phyloP scores from a whole-genome alignment of 2,888 invertebrate species.

The Megamerina dolium region DNA sequence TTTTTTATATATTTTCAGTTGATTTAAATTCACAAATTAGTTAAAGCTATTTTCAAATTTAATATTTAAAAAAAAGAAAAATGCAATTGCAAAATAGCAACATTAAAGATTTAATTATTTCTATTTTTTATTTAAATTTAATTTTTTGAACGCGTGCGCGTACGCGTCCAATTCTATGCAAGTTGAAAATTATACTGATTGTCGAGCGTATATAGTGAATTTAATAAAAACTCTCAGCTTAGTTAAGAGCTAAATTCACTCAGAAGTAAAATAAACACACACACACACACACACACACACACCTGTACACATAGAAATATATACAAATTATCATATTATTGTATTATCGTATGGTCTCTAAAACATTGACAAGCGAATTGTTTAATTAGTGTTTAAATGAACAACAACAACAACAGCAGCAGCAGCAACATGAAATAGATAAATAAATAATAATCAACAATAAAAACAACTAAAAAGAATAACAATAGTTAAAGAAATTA shows the following conservation, averaged over 20 bases:
- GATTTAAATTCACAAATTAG: constrained; percentile 3
- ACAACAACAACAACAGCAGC: constrained; percentile 1
- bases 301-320: no score
- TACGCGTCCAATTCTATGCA: constrained; percentile 19
- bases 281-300: no score
- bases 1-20: not conserved
- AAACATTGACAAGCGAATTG: not conserved
- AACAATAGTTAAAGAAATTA: constrained; percentile 8
- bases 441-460: constrained; percentile 5
- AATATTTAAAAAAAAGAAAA: not conserved
- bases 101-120: not conserved
- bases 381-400: not conserved
- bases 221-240: not conserved
- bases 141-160: not conserved
- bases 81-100: not conserved
- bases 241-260: not conserved
- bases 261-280: no score
- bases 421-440: constrained; percentile 3
- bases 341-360: not conserved
- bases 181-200: constrained; percentile 21
- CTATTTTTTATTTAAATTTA: not conserved
- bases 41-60: not conserved
- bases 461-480: constrained; percentile 6
- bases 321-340: no score
- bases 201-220: not conserved